A percentile compares a stretch with the other conserved stretches of the same genome.
Evolutionary conservation across 2,888 invertebrate species (phyloP).

Genomic region (Alentia gelatinosa): DNA sequence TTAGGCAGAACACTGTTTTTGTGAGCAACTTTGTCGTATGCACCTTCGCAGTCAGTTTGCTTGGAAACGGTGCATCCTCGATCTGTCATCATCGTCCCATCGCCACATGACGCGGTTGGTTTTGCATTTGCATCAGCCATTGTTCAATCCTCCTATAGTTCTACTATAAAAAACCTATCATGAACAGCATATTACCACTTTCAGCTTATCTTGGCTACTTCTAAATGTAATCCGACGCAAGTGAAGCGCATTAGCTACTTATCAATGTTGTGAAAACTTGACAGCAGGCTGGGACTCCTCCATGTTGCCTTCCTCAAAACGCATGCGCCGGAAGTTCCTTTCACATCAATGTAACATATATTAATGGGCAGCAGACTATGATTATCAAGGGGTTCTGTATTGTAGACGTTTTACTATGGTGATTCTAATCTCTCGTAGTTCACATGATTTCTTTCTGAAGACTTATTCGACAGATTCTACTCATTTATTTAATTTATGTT

Average conservation of each 20-base stretch:
- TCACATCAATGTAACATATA: neutral
- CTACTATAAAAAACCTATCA: neutral
- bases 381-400: neutral
- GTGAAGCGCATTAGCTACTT: neutral
- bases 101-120: constrained; percentile 39
- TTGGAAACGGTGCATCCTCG: constrained; percentile 47
- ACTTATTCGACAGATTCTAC: no score
- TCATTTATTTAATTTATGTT: no score
- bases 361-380: neutral
- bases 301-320: constrained; percentile 9
- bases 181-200: neutral
- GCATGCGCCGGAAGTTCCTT: constrained; percentile 48
- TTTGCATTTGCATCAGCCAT: constrained; percentile 46
- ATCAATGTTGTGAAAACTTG: constrained; percentile 33
- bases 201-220: neutral
- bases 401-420: neutral
- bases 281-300: constrained; percentile 3
- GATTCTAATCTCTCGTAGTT: no score
- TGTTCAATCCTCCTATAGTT: neutral
- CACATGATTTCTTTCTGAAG: no score
- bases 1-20: constrained; percentile 52
- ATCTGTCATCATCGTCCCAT: constrained; percentile 48
- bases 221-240: neutral
- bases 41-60: constrained; percentile 32
- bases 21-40: constrained; percentile 30